Percentiles rank a stretch among this genome's conserved stretches.
These are phyloP conservation scores for Lindbergichthys nudifrons DNA, from an alignment of 2,797 vertebrate genomes.

Conservation along the genomic window DNA sequence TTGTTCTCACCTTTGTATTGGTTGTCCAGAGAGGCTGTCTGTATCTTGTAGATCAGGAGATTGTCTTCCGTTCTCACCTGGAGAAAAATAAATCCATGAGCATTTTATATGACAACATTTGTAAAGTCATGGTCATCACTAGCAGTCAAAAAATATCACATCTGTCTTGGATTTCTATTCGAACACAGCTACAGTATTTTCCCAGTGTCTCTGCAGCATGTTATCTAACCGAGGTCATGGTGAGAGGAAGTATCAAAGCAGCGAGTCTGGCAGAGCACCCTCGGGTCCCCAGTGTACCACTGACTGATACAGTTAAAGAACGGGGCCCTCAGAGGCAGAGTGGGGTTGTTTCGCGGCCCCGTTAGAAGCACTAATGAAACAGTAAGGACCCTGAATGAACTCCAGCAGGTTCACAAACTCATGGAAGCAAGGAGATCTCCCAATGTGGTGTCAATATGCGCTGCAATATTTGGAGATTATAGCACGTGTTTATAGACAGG, in stretches of 20 bases:
- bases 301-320: conserved; percentile 72
- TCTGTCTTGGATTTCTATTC: conserved; percentile 53
- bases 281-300: conserved; percentile 68
- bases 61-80: conserved; percentile 75
- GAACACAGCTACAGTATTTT: conserved; percentile 31
- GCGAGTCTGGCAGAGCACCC: conserved; percentile 74
- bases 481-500: conserved; percentile 37
- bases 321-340: conserved; percentile 63
- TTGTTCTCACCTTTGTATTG: conserved; percentile 84
- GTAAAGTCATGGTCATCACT: conserved; percentile 24
- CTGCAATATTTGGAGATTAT: not conserved
- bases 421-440: conserved; percentile 6
- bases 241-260: conserved; percentile 77
- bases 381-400: conserved; percentile 57
- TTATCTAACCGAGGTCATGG: conserved; percentile 80
- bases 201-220: conserved; percentile 52
- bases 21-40: conserved; percentile 75
- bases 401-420: conserved; percentile 19
- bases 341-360: conserved; percentile 59
- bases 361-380: conserved; percentile 53
- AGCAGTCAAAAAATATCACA: conserved; percentile 44
- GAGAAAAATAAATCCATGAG: conserved; percentile 35
- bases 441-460: conserved; percentile 3
- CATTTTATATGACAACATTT: conserved; percentile 36
- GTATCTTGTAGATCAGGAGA: conserved; percentile 78